Evolutionary conservation across 2,888 invertebrate species (phyloP).

Genomic region (Calameuta idolon): DNA sequence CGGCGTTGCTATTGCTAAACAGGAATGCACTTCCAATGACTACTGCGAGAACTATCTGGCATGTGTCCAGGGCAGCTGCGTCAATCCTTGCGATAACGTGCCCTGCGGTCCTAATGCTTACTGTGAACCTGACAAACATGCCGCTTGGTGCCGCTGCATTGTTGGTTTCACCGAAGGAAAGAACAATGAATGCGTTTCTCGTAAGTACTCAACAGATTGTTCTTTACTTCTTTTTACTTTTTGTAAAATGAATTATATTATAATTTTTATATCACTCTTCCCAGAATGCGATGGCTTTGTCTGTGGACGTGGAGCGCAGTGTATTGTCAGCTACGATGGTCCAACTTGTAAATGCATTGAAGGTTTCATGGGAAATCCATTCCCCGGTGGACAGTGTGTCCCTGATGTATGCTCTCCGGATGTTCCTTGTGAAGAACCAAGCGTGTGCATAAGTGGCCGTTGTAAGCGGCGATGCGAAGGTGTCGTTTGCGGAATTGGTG

Average conservation of each 20-base stretch:
- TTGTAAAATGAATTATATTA: constrained; percentile 10
- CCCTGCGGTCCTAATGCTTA: constrained; percentile 87
- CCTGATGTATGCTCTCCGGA: constrained; percentile 85
- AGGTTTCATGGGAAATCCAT: constrained; percentile 90
- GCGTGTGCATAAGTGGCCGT: constrained; percentile 87
- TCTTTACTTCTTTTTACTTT: neutral
- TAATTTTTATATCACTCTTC: constrained; percentile 49
- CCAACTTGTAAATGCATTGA: constrained; percentile 91
- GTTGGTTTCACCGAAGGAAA: constrained; percentile 84
- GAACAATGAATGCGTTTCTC: constrained; percentile 85
- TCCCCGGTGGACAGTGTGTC: constrained; percentile 87
- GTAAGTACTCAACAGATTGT: constrained; percentile 67
- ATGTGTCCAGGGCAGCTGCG: constrained; percentile 82
- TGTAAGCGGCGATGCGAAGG: constrained; percentile 91
- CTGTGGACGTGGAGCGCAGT: constrained; percentile 86
- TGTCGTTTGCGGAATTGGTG: constrained; percentile 89
- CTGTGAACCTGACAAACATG: constrained; percentile 89
- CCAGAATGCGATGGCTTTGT: constrained; percentile 80
- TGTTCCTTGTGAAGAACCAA: constrained; percentile 81
- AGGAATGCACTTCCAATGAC: constrained; percentile 77
- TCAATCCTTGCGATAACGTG: constrained; percentile 83
- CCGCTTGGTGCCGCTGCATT: constrained; percentile 89
- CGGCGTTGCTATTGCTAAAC: constrained; percentile 71
- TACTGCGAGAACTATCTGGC: constrained; percentile 86
- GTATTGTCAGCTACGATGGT: constrained; percentile 85